Evolutionary conservation across 2,113 vertebrate genomes (phyloP), one percentile per base, ranked within the genome.

Genomic region (Oncorhynchus gorbuscha): DNA sequence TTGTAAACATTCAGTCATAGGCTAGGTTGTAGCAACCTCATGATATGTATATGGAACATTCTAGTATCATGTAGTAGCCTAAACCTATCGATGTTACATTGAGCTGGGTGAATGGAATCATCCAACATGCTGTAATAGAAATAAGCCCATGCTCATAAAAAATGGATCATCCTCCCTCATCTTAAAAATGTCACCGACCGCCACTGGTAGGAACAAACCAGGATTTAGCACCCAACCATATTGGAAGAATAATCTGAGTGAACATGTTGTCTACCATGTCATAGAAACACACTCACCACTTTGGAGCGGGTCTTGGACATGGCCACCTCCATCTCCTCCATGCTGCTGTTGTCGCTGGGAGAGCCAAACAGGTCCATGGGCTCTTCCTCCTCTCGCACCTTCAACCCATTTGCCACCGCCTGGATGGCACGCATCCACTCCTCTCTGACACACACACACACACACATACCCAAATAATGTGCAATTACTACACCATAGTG

Each of bases 351-450:
- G 79, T 95, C 93, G 0, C 84, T 90, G 2, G 94, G 92, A 0
- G 93, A 95, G 64, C 94, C 91, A 0, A 92, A 92, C 67, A 92
- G 77, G 7, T 95, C 96, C 94, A 95, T 93, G 0, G 92, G 11
- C 28, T 95, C 93, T 1, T 89, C 90, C 0, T 90, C 94, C 30
- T 91, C 69, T 5, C n/a, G 92, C 72, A 92, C 93, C 87, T 96
- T 96, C 8, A 96, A 88, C 78, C 95, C 93, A 75, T 96, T 95
- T 49, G 96, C 94, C 0, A 97, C 96, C 0, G 93, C 92, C 83
- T 97, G 96, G 77, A 97, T 97, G n/a, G 95, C 93, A 6, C 85
- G 82, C 83, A 96, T 95, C 96, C 96, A 97, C 64, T 96, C 95
- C 80, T 97, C 95, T 68, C 96, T 97, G 61, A 61, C 12, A 14